A percentile compares a stretch with the other conserved stretches of the same genome.
phyloP scores from a whole-genome alignment of 2,888 invertebrate genomes.

The Caenorhabditis afra region DNA sequence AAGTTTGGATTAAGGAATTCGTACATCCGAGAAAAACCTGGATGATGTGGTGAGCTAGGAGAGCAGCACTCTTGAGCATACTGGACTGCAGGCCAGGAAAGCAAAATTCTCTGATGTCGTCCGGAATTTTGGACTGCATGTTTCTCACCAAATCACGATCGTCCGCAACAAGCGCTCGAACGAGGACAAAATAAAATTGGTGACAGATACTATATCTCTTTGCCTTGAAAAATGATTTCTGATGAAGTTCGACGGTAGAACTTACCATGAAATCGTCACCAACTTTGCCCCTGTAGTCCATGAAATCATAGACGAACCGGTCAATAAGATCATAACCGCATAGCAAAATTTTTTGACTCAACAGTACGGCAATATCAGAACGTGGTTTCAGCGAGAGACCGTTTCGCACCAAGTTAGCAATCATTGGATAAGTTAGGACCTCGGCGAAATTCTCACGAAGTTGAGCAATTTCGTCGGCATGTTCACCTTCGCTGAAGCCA shows the following conservation, averaged over 20 bases:
- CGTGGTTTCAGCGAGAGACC: too few relatives aligned
- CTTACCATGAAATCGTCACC: neutral
- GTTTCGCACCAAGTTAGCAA: too few relatives aligned
- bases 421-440: too few relatives aligned
- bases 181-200: slow-evolving; percentile 20
- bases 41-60: slow-evolving; percentile 28
- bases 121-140: slow-evolving; percentile 14
- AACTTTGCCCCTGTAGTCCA: neutral
- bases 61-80: slow-evolving; percentile 17
- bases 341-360: too few relatives aligned
- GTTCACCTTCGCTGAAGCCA: too few relatives aligned
- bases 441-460: too few relatives aligned
- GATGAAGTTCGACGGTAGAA: neutral
- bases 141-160: slow-evolving; percentile 4
- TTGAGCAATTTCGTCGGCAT: too few relatives aligned
- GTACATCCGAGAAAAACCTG: slow-evolving; percentile 38
- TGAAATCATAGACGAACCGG: neutral
- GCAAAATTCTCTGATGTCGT: neutral
- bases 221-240: neutral
- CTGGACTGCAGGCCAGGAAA: slow-evolving; percentile 20
- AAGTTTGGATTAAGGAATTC: neutral
- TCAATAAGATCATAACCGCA: too few relatives aligned
- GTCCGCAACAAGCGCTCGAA: slow-evolving; percentile 13
- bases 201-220: slow-evolving; percentile 8
- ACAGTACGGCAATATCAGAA: too few relatives aligned